Percentiles rank a stretch among this genome's conserved stretches.
Conservation (phyloP, 1,140 invertebrate species). For the Papilio helenus region DNA sequence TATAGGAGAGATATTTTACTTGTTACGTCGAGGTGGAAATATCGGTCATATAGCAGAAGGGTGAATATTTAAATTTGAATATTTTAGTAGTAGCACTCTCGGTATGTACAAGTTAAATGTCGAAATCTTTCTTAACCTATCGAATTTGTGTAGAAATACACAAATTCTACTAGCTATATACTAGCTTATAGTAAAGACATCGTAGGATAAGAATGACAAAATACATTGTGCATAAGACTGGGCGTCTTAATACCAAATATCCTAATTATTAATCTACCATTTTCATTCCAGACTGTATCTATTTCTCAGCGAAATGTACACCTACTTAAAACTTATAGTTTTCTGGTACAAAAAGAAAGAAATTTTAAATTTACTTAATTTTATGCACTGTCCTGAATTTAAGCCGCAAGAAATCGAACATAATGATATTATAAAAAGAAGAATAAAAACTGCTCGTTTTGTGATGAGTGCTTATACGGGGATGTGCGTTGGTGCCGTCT, state of each 20-base stretch:
- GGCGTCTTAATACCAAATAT: background rate
- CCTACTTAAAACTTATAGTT: conserved; percentile 76
- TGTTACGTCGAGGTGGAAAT: conserved; percentile 70
- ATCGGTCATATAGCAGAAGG: conserved; percentile 79
- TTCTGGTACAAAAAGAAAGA: conserved; percentile 78
- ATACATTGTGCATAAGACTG: too few species aligned
- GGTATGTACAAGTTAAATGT: background rate
- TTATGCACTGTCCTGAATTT: conserved; percentile 74
- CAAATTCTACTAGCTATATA: too few species aligned
- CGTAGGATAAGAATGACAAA: too few species aligned
- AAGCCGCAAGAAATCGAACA: conserved; percentile 73
- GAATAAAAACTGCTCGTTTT: conserved; percentile 70
- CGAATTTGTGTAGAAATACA: background rate
- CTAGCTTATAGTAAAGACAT: background rate
- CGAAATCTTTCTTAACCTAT: background rate
- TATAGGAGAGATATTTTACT: conserved; percentile 75
- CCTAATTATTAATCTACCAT: background rate
- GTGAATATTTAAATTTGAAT: conserved; percentile 53
- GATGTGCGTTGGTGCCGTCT: conserved; percentile 77
- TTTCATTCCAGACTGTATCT: conserved; percentile 74
- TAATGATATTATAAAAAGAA: conserved; percentile 62
- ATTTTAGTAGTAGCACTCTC: background rate
- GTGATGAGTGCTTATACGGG: conserved; percentile 76
- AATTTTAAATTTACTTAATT: conserved; percentile 70
- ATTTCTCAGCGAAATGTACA: conserved; percentile 81